phyloP scores from a whole-genome alignment of 2,888 invertebrate genomes.

The Brachylomia viminalis region DNA sequence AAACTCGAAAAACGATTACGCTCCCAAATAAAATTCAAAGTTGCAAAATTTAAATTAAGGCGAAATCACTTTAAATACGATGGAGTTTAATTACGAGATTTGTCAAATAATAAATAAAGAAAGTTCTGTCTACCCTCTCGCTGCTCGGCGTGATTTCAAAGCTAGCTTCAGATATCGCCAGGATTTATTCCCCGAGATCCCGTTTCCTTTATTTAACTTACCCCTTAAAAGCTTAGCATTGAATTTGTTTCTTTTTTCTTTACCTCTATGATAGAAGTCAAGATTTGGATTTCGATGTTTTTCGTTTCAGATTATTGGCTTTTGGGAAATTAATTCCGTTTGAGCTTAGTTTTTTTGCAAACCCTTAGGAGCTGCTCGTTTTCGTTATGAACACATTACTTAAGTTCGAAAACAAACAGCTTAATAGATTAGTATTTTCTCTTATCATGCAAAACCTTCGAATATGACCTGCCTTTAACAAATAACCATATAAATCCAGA shows the following conservation, averaged over 20 bases:
- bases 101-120: constrained; percentile 79
- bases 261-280: constrained; percentile 40
- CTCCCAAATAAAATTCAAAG: constrained; percentile 58
- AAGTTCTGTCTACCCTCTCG: constrained; percentile 65
- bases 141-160: constrained; percentile 68
- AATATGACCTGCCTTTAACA: not conserved
- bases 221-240: constrained; percentile 66
- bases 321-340: constrained; percentile 8
- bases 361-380: not conserved
- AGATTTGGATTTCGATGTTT: constrained; percentile 44
- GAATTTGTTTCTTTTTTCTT: constrained; percentile 57
- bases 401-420: not conserved
- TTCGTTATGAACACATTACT: not conserved
- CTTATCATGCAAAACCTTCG: not conserved
- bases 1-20: constrained; percentile 50
- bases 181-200: constrained; percentile 70
- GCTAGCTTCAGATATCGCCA: constrained; percentile 69
- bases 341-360: not conserved
- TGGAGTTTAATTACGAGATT: constrained; percentile 78
- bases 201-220: constrained; percentile 71
- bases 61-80: constrained; percentile 72
- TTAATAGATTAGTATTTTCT: not conserved
- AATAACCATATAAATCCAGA: constrained; percentile 38
- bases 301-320: constrained; percentile 40
- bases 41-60: constrained; percentile 61